Percentiles rank a stretch among this genome's conserved stretches.
Evolutionary conservation across 2,888 invertebrate genomes (phyloP).

Genomic region (Spodoptera picta): DNA sequence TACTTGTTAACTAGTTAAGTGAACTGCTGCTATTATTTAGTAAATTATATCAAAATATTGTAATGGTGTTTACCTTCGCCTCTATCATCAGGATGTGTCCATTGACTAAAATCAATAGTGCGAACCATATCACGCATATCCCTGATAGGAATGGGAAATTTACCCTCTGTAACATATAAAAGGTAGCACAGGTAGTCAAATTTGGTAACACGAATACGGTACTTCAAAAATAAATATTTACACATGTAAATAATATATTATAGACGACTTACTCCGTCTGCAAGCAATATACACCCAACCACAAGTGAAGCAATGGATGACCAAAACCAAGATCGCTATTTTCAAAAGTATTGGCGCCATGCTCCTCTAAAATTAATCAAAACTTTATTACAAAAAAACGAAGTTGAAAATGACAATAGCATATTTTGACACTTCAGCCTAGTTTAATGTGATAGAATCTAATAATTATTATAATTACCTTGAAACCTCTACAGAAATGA

Average conservation of each 20-base stretch:
- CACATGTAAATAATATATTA: too few species aligned
- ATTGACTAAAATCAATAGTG: constrained; percentile 6
- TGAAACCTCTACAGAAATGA: constrained; percentile 70
- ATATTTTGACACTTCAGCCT: too few species aligned
- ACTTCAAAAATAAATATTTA: too few species aligned
- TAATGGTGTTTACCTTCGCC: not conserved
- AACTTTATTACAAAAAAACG: not conserved
- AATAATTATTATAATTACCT: constrained; percentile 53
- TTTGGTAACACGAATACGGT: too few species aligned
- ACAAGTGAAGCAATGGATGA: constrained; percentile 70
- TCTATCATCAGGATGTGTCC: constrained; percentile 4
- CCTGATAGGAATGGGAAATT: constrained; percentile 48
- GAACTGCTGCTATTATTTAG: too few species aligned
- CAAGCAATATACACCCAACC: constrained; percentile 74
- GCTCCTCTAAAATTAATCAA: constrained; percentile 63
- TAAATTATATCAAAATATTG: too few species aligned
- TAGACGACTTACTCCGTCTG: constrained; percentile 57
- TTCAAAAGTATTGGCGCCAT: constrained; percentile 63
- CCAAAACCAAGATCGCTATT: constrained; percentile 59
- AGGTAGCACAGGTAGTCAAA: too few species aligned
- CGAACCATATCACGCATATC: not conserved
- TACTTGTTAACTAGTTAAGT: too few species aligned
- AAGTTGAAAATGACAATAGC: not conserved
- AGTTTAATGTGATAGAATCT: too few species aligned
- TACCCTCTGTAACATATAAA: constrained; percentile 37